Conservation (phyloP, 2,888 invertebrate genomes). For the Rhorus exstirpatorius region DNA sequence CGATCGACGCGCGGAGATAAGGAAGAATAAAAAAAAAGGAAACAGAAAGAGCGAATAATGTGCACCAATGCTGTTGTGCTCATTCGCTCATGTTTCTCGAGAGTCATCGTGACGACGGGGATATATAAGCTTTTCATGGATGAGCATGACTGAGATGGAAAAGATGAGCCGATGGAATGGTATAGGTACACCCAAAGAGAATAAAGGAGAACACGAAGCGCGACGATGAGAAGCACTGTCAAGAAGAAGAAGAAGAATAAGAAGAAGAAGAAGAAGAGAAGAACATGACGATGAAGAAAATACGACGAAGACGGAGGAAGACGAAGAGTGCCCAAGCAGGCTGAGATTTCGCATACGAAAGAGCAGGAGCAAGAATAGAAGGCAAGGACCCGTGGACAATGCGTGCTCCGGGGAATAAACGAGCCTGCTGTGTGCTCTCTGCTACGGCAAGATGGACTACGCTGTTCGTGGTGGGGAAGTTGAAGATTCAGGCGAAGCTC, state of each 20-base stretch:
- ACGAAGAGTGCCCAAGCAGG: slow-evolving; percentile 52
- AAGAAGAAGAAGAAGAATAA: slow-evolving; percentile 43
- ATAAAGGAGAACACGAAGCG: slow-evolving; percentile 49
- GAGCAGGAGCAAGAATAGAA: slow-evolving; percentile 77
- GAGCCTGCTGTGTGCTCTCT: slow-evolving; percentile 71
- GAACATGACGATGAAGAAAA: slow-evolving; percentile 44
- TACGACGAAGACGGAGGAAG: slow-evolving; percentile 44
- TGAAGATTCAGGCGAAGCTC: slow-evolving; percentile 54
- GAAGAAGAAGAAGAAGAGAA: slow-evolving; percentile 51
- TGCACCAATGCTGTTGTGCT: slow-evolving; percentile 46
- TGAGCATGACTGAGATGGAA: slow-evolving; percentile 41
- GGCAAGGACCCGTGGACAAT: slow-evolving; percentile 83
- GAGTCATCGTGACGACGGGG: slow-evolving; percentile 69
- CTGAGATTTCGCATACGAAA: slow-evolving; percentile 78
- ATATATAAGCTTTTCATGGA: slow-evolving; percentile 29
- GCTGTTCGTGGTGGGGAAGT: slow-evolving; percentile 59
- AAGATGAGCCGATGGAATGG: slow-evolving; percentile 62
- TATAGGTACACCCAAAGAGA: slow-evolving; percentile 58
- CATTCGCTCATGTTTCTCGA: slow-evolving; percentile 40
- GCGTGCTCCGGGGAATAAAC: slow-evolving; percentile 82
- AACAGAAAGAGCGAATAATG: slow-evolving; percentile 38
- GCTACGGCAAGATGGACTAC: slow-evolving; percentile 58
- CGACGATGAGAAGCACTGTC: slow-evolving; percentile 57
- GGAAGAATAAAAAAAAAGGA: slow-evolving; percentile 50
- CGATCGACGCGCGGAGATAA: slow-evolving; percentile 17